Conservation (phyloP, 2,888 invertebrate species). For the Papilio elwesi region DNA sequence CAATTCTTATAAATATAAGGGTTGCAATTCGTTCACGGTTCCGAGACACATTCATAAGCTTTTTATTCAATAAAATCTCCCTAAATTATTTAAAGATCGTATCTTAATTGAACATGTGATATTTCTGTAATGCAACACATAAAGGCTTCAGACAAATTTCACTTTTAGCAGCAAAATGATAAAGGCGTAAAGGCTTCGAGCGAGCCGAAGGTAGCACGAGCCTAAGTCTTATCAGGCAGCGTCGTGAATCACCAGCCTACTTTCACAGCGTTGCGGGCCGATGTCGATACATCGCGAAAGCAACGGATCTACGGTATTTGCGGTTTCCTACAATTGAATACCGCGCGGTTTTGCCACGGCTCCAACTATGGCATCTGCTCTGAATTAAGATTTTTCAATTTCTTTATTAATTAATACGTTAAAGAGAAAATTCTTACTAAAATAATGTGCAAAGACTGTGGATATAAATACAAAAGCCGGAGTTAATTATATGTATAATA, state of each 20-base stretch:
- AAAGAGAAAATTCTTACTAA: neutral
- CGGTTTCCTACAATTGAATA: conserved; percentile 79
- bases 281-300: conserved; percentile 70
- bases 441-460: conserved; percentile 32
- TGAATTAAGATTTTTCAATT: conserved; percentile 42
- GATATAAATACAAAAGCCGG: too few species aligned
- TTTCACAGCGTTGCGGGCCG: conserved; percentile 58
- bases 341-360: conserved; percentile 64
- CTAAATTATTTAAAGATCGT: too few species aligned
- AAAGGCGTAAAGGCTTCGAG: conserved; percentile 36
- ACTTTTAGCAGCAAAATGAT: conserved; percentile 36
- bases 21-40: too few species aligned
- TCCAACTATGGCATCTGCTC: conserved; percentile 49
- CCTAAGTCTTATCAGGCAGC: conserved; percentile 63
- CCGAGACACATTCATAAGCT: too few species aligned
- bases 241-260: conserved; percentile 69
- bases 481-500: too few species aligned
- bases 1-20: too few species aligned
- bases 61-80: too few species aligned
- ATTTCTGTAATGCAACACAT: neutral
- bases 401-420: conserved; percentile 11
- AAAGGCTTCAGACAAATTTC: conserved; percentile 31
- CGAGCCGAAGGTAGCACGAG: conserved; percentile 47
- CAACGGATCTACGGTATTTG: conserved; percentile 74
- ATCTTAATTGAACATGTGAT: too few species aligned